Conservation (phyloP, 2,113 vertebrate genomes). For the Neopipo cinnamomea region DNA sequence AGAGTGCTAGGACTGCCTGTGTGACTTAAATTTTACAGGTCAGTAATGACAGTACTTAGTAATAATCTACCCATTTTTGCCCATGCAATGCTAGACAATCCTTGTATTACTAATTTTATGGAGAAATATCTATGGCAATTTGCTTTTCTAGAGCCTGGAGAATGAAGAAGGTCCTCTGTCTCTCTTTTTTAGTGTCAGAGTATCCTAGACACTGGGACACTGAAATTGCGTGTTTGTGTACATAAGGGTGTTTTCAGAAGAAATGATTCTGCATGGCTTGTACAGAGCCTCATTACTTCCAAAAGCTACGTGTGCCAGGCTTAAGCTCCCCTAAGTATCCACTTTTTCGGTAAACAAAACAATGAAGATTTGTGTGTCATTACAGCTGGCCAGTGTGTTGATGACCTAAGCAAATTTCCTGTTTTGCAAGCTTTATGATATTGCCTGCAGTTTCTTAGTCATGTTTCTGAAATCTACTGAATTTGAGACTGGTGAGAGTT, state of each 20-base stretch:
- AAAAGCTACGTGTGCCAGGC: not conserved
- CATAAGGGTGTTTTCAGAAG: not conserved
- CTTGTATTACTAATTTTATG: not conserved
- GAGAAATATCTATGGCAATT: not conserved
- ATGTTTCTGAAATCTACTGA: not conserved
- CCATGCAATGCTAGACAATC: not conserved
- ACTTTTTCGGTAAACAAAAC: not conserved
- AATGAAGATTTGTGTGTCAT: not conserved
- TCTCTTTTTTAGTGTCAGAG: not conserved
- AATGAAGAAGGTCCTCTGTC: not conserved
- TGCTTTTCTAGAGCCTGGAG: not conserved
- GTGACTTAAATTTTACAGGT: not conserved
- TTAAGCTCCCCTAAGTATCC: not conserved
- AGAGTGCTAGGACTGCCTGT: not conserved
- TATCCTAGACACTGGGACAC: not conserved
- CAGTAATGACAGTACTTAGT: not conserved
- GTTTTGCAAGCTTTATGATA: not conserved
- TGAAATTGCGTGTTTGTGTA: not conserved
- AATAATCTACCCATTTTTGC: not conserved
- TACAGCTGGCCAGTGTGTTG: not conserved
- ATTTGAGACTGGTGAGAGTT: rapidly evolving
- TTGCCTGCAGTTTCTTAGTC: not conserved
- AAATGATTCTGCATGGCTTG: too few relatives aligned
- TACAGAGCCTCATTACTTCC: not conserved
- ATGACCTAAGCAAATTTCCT: not conserved